These are phyloP conservation scores for Ictalurus furcatus DNA, from an alignment of 2,113 vertebrate genomes.

Conservation along the genomic window DNA sequence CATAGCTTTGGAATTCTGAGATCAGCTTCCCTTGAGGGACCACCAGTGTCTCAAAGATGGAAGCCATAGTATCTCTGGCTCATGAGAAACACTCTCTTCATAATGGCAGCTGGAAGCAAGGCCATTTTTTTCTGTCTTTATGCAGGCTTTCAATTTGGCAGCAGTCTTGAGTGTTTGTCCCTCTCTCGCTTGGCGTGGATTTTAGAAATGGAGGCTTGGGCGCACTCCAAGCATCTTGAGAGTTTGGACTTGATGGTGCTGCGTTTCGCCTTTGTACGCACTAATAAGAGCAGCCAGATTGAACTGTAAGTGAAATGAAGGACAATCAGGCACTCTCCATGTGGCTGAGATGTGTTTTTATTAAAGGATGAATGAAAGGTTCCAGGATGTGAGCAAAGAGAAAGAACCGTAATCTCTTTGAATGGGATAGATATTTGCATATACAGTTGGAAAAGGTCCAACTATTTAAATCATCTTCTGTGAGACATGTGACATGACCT, in stretches of 20 bases:
- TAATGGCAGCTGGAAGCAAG: neutral
- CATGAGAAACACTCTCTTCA: conserved; percentile 17
- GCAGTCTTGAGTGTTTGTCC: conserved; percentile 40
- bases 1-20: conserved; percentile 1
- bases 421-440: neutral
- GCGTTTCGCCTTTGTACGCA: conserved; percentile 34
- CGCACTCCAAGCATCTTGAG: conserved; percentile 35
- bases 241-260: conserved; percentile 40
- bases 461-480: neutral
- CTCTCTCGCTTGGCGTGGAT: conserved; percentile 32
- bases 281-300: conserved; percentile 37
- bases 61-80: conserved; percentile 30
- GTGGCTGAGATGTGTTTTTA: neutral
- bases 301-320: conserved; percentile 42
- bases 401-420: neutral
- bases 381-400: neutral
- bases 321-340: neutral
- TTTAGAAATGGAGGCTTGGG: conserved; percentile 47
- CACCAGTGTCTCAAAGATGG: conserved; percentile 11
- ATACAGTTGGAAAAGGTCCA: neutral
- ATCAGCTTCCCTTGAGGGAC: conserved; percentile 40
- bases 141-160: conserved; percentile 45
- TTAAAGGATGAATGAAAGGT: neutral
- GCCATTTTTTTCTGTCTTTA: conserved; percentile 12
- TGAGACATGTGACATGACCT: neutral